These are phyloP conservation scores for Ciconia maguari DNA, from an alignment of 2,113 vertebrate species.

Conservation along the genomic window DNA sequence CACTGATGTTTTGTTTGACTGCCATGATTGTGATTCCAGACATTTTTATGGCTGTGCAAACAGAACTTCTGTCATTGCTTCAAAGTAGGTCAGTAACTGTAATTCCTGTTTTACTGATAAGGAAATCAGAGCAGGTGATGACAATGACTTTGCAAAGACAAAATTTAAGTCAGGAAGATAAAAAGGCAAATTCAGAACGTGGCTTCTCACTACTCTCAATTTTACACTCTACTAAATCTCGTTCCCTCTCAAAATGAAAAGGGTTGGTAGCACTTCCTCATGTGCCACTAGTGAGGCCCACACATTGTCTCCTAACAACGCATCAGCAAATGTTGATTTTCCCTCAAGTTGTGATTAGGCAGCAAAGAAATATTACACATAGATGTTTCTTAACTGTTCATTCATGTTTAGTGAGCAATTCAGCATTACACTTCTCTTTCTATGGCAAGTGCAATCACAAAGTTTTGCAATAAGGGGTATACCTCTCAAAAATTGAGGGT, in stretches of 20 bases:
- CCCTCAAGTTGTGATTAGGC: neutral
- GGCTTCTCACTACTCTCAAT: neutral
- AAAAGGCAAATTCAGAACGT: neutral
- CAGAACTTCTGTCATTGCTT: neutral
- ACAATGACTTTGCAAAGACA: neutral
- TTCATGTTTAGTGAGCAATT: neutral
- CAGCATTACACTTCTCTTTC: neutral
- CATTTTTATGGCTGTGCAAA: neutral
- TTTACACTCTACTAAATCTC: neutral
- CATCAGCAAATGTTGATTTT: neutral
- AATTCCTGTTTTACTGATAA: neutral
- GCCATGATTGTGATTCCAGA: neutral
- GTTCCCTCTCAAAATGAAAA: neutral
- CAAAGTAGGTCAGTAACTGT: constrained; percentile 17
- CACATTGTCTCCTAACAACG: neutral
- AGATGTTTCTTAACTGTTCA: neutral
- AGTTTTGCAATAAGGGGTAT: neutral
- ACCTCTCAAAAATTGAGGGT: neutral
- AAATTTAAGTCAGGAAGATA: neutral
- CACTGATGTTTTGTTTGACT: neutral
- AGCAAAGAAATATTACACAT: neutral
- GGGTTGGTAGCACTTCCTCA: neutral
- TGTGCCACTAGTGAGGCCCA: neutral
- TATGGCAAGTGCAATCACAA: neutral
- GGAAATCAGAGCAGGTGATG: neutral